A percentile compares a stretch with the other conserved stretches of the same genome.
phyloP scores from a whole-genome alignment of 2,797 vertebrate species.

The Cercopithecus petaurista region DNA sequence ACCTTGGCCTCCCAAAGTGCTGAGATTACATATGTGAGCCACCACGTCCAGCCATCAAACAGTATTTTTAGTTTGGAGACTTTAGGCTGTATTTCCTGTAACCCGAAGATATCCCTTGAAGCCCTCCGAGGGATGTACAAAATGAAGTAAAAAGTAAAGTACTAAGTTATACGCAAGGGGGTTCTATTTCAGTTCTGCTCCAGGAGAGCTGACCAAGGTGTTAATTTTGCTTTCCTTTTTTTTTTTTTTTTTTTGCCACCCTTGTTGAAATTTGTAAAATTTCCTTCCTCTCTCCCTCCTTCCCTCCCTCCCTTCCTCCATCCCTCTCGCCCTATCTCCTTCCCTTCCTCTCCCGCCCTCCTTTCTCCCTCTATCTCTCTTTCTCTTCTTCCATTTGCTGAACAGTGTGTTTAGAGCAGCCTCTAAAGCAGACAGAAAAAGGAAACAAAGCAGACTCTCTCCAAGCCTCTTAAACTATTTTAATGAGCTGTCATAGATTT shows the following conservation, averaged over 20 bases:
- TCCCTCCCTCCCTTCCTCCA: too few species aligned
- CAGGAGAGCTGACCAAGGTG: not conserved
- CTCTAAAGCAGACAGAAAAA: not conserved
- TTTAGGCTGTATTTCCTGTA: not conserved
- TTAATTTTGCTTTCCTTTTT: too few species aligned
- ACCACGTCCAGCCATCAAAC: not conserved
- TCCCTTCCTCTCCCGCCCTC: too few species aligned
- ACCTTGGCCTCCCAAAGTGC: too few species aligned
- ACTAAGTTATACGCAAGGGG: not conserved
- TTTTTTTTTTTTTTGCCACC: too few species aligned
- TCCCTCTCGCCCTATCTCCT: too few species aligned
- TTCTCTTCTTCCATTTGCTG: not conserved
- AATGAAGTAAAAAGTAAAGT: not conserved
- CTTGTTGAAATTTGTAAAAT: too few species aligned
- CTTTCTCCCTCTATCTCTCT: too few species aligned
- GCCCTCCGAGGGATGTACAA: not conserved
- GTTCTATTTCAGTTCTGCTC: not conserved
- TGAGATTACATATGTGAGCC: not conserved
- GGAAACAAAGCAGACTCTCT: not conserved
- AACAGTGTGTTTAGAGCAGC: not conserved
- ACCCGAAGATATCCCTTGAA: not conserved
- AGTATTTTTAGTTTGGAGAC: not conserved
- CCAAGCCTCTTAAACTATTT: not conserved
- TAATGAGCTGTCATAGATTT: slow-evolving; percentile 13
- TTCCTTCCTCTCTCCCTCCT: too few species aligned